These are phyloP conservation scores for Hesperophylax magnus DNA, from an alignment of 1,140 invertebrate genomes.

Conservation along the genomic window DNA sequence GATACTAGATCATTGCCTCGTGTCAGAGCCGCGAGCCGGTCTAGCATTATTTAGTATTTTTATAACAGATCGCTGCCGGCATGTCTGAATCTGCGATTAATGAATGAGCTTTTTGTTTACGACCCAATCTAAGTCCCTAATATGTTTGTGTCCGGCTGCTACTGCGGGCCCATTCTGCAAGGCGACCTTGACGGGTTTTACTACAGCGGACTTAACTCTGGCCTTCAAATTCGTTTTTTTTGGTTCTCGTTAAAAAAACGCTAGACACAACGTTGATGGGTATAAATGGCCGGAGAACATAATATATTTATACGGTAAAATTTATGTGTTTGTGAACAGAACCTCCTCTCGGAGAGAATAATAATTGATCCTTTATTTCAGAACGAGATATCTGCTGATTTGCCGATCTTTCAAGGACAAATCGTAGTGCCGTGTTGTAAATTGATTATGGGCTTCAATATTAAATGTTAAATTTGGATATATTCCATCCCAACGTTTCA, in stretches of 20 bases:
- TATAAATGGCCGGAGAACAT: conserved; percentile 1
- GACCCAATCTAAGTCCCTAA: background rate
- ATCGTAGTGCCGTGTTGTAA: background rate
- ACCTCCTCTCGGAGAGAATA: conserved; percentile 1
- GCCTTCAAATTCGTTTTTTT: conserved; percentile 9
- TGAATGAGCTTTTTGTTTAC: background rate
- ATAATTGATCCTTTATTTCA: background rate
- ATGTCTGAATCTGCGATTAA: conserved; percentile 1
- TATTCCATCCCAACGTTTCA: too few species aligned
- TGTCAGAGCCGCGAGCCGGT: too few species aligned
- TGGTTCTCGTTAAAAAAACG: conserved; percentile 15
- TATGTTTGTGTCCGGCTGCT: background rate
- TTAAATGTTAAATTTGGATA: too few species aligned
- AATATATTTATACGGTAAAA: conserved; percentile 20
- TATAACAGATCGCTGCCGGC: background rate
- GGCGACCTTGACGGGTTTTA: conserved; percentile 6
- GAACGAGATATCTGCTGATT: background rate
- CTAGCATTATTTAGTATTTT: too few species aligned
- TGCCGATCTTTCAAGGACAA: conserved; percentile 3
- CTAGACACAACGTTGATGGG: background rate
- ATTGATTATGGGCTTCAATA: background rate
- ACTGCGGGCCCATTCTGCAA: background rate
- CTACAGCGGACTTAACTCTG: background rate
- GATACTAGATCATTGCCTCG: too few species aligned
- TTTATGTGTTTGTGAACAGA: conserved; percentile 22